A percentile compares a stretch with the other conserved stretches of the same genome.
These are phyloP conservation scores for Melopsittacus undulatus DNA, from an alignment of 2,797 vertebrate species.

Conservation along the genomic window DNA sequence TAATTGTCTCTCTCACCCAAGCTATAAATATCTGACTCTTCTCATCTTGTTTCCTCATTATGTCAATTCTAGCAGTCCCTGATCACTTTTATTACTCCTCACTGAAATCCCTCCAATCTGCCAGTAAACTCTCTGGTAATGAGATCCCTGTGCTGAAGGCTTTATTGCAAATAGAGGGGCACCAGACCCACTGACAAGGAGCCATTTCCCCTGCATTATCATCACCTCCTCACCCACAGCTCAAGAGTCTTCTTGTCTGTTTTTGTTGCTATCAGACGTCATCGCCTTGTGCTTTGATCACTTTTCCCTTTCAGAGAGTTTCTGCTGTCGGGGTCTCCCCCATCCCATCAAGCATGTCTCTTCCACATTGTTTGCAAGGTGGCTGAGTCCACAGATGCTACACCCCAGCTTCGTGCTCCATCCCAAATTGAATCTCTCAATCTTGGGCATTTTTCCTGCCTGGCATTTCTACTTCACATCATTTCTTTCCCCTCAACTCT, in stretches of 20 bases:
- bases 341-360: not conserved
- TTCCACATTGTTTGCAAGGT: not conserved
- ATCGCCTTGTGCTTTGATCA: not conserved
- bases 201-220: constrained; percentile 8
- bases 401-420: not conserved
- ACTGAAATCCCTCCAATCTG: constrained; percentile 59
- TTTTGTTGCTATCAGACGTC: not conserved
- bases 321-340: not conserved
- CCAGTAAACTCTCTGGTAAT: constrained; percentile 59
- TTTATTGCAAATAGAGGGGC: constrained; percentile 13
- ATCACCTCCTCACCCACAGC: not conserved
- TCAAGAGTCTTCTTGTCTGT: not conserved
- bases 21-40: constrained; percentile 63
- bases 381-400: not conserved
- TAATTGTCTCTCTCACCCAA: constrained; percentile 62
- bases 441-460: not conserved
- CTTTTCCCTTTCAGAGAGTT: not conserved
- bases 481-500: not conserved
- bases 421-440: not conserved
- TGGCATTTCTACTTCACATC: not conserved
- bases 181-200: not conserved
- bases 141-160: constrained; percentile 53
- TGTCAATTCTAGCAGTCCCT: constrained; percentile 67
- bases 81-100: constrained; percentile 68
- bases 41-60: constrained; percentile 68